Evolutionary conservation across 2,888 invertebrate species (phyloP), one percentile per base, ranked within the genome.

Genomic region (Erebia palarica): DNA sequence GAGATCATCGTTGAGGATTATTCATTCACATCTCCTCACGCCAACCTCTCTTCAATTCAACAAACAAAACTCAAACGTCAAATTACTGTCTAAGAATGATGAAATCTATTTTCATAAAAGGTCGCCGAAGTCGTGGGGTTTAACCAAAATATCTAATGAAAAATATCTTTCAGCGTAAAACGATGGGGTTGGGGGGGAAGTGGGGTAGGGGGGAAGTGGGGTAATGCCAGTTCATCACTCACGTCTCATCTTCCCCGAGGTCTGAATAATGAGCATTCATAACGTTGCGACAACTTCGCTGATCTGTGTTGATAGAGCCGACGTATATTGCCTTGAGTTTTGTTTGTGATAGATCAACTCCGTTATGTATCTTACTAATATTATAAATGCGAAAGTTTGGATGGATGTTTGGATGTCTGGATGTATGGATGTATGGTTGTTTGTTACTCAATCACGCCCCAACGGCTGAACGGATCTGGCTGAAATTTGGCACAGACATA

Each of bases 191-290:
- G 42, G 42, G 65, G 3, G 9, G n/a, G 42, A 8, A 2, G 18
- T 1, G 47, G 47, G 21, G 42, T 13, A 13, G 42, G 14, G 42
- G 44, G 55, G 18, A 7, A 36, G 42, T 4, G 18, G 55, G 18
- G 57, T 66, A 58, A 66, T 66, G 58, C 13, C 44, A 44, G 16
- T 58, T 66, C 66, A 66, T 66, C 66, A 66, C 66, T 66, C 66
- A 66, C 47, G 55, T 66, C 66, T 58, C 66, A 44, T 66, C 21
- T 66, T 57, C 47, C 57, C 21, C 21, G 66, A 66, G 66, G 66
- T 47, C 58, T 66, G 66, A 66, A 58, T 66, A 66, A 66, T 58
- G 66, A 66, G 42, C 47, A 57, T 57, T 66, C 57, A 66, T 66
- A 57, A 66, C 42, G 14, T 47, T 47, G 47, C 47, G 66, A 57